phyloP scores from a whole-genome alignment of 2,113 vertebrate species.

The Tetrax tetrax region DNA sequence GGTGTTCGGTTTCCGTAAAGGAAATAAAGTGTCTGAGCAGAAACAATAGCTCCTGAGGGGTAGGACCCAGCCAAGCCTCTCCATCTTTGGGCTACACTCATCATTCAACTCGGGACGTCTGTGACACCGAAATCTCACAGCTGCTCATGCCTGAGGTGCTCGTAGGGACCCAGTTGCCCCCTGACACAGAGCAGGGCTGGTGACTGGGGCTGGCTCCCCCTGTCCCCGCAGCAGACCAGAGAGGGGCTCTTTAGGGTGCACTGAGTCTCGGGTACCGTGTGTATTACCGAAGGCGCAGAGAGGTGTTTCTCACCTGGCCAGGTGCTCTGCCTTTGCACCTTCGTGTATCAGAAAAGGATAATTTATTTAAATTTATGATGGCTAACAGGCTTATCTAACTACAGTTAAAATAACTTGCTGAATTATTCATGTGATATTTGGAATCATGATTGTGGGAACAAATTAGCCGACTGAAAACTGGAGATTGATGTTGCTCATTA shows the following conservation, averaged over 20 bases:
- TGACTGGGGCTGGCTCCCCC: not conserved
- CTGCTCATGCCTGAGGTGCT: not conserved
- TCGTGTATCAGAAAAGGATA: constrained; percentile 13
- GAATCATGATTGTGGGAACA: constrained; percentile 75
- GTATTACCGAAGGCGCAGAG: not conserved
- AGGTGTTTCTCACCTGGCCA: not conserved
- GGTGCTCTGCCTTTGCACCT: constrained; percentile 15
- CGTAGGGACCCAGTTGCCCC: not conserved
- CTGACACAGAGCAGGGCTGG: not conserved
- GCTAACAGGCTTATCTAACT: constrained; percentile 74
- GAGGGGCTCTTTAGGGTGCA: not conserved
- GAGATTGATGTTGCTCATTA: constrained; percentile 65
- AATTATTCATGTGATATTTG: constrained; percentile 80
- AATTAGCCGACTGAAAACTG: constrained; percentile 71
- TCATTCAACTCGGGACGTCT: rapidly evolving
- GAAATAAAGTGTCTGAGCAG: not conserved
- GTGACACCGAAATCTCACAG: not conserved
- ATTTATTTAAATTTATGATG: constrained; percentile 72
- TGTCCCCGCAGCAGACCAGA: not conserved
- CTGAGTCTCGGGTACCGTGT: not conserved
- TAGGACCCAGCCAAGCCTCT: not conserved
- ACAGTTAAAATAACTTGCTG: constrained; percentile 75
- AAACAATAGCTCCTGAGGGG: not conserved
- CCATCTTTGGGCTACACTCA: not conserved
- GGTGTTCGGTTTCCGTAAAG: not conserved